A percentile compares a stretch with the other conserved stretches of the same genome.
phyloP scores from a whole-genome alignment of 2,888 invertebrate species.

The Anaspis maculata region DNA sequence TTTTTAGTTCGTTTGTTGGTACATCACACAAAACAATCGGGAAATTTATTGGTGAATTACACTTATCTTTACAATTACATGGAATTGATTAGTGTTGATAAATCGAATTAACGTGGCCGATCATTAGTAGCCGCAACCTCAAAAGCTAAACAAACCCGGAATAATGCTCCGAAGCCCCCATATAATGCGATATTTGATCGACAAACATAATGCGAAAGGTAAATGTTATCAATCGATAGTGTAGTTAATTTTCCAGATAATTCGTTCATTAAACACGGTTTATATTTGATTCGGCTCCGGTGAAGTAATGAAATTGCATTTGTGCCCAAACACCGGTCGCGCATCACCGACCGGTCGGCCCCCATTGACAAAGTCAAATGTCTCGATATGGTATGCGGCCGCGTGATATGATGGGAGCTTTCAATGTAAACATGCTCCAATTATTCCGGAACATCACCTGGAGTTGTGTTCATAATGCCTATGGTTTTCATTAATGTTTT shows the following conservation, averaged over 20 bases:
- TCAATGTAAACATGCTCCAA: no score
- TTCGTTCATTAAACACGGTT: constrained; percentile 30
- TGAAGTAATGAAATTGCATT: constrained; percentile 27
- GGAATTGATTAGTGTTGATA: constrained; percentile 19
- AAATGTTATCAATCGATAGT: constrained; percentile 31
- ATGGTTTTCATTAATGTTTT: no score
- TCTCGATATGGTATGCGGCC: no score
- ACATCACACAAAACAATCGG: background rate
- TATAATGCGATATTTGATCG: constrained; percentile 29
- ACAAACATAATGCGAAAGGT: constrained; percentile 29
- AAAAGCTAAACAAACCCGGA: constrained; percentile 27
- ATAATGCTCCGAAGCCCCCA: no score
- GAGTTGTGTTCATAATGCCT: no score
- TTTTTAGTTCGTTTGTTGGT: background rate
- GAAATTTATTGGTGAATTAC: background rate
- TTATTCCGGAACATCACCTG: no score
- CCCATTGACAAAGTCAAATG: no score
- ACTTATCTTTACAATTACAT: constrained; percentile 1
- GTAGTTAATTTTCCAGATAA: constrained; percentile 33
- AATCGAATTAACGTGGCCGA: constrained; percentile 23
- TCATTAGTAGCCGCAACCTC: constrained; percentile 21
- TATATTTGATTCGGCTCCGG: constrained; percentile 23
- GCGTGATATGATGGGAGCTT: no score
- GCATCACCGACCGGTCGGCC: no score
- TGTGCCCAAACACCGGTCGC: no score